Evolutionary conservation across 2,888 invertebrate genomes (phyloP), one percentile per base, ranked within the genome.

Genomic region (Amphipoea oculea): DNA sequence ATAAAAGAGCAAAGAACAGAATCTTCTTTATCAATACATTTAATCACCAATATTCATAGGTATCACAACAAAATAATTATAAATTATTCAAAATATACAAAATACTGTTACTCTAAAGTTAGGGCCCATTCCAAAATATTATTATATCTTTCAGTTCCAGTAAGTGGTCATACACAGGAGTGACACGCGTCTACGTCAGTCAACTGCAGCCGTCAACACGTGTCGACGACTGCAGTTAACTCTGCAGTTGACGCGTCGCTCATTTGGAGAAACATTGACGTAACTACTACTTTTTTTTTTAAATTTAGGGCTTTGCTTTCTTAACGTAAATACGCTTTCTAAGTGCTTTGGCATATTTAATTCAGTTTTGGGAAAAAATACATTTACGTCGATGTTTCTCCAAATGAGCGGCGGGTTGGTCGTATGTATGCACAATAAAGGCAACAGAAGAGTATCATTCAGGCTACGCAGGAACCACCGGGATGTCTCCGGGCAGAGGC

Each of bases 401-500:
- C 29, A 29, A 29, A 29, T 29, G 29, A 29, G 29, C 29, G 29
- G 40, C 40, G 40, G 2, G 40, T 40, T 40, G 40, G 3, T 40
- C 40, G 4, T 40, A 2, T 40, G 0, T 40, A 57, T 23, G 57
- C 1, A n/a, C 57, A 4, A 11, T 11, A 60, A 62, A 11, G 17
- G n/a, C 12, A 2, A n/a, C 45, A 36, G 42, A 69, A 48, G 48
- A 78, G 36, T 73, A 51, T 82, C 3, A 17, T 73, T 65, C 60
- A 76, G 63, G 68, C 17, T 84, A 87, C 5, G 83, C 84, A 6
- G 83, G 73, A 6, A 75, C 76, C 17, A 85, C 72, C 9, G 88
- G 86, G 0, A 82, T 75, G 5, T 87, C 83, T 0, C 72, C 83
- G 4, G 87, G 80, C 2, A 86, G 70, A 0, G 90, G 78, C 6